Conservation (phyloP, 2,113 vertebrate genomes). For the Neotoma lepida region DNA sequence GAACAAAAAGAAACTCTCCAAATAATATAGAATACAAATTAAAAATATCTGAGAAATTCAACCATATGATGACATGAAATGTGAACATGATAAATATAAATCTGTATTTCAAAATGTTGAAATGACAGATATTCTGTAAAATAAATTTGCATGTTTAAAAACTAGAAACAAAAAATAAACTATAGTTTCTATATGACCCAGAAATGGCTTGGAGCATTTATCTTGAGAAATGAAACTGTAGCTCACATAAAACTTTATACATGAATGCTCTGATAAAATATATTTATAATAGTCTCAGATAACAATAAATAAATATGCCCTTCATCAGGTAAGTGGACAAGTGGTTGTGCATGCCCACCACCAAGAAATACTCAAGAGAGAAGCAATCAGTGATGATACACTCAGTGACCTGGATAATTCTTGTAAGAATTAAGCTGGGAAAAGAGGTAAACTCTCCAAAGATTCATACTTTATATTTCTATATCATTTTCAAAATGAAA, state of each 20-base stretch:
- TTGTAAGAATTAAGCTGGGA: no score
- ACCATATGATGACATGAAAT: not conserved
- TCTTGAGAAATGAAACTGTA: not conserved
- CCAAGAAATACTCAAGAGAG: no score
- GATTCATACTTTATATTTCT: not conserved
- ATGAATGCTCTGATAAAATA: not conserved
- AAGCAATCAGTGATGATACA: no score
- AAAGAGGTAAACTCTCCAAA: no score
- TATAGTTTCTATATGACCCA: not conserved
- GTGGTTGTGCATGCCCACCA: not conserved
- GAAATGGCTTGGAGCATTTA: not conserved
- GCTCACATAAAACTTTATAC: not conserved
- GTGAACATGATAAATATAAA: not conserved
- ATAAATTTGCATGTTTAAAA: not conserved
- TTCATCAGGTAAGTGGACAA: not conserved
- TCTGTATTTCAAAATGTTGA: not conserved
- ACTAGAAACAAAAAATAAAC: not conserved
- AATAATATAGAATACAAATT: not conserved
- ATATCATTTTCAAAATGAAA: not conserved
- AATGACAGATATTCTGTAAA: not conserved
- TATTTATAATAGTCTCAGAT: not conserved
- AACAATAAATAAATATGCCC: not conserved
- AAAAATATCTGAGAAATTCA: no score
- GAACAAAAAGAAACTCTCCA: conserved; percentile 33
- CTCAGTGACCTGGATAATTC: no score